These are phyloP conservation scores for Agapornis roseicollis DNA, from an alignment of 2,113 vertebrate genomes.

Conservation along the genomic window DNA sequence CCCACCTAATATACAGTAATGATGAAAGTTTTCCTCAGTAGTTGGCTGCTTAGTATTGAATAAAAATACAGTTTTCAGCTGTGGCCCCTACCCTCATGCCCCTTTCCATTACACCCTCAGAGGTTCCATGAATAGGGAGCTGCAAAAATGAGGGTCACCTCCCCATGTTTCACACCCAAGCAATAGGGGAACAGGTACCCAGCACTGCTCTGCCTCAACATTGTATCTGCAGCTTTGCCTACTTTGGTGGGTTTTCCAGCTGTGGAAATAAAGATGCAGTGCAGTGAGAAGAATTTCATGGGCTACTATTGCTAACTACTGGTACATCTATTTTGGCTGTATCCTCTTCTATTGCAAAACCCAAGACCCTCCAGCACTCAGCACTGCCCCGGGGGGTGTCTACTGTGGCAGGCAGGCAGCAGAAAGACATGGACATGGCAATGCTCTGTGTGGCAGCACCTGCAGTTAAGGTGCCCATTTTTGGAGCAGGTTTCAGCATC, in stretches of 20 bases:
- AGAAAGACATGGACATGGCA: accelerated
- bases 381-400: neutral
- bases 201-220: neutral
- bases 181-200: neutral
- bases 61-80: neutral
- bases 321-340: neutral
- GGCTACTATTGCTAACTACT: neutral
- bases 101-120: neutral
- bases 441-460: neutral
- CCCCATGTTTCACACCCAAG: accelerated
- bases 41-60: neutral
- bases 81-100: too few species aligned
- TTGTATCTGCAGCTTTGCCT: neutral
- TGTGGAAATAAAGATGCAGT: neutral
- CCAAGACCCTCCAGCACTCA: accelerated
- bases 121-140: neutral
- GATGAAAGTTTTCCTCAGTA: neutral
- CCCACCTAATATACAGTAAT: neutral
- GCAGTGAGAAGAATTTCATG: neutral
- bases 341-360: neutral
- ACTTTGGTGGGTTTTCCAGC: neutral
- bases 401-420: neutral
- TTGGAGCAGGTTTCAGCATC: neutral
- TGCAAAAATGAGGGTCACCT: neutral
- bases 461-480: neutral